Evolutionary conservation across 2,797 vertebrate species (phyloP).

Genomic region (Melanogrammus aeglefinus): DNA sequence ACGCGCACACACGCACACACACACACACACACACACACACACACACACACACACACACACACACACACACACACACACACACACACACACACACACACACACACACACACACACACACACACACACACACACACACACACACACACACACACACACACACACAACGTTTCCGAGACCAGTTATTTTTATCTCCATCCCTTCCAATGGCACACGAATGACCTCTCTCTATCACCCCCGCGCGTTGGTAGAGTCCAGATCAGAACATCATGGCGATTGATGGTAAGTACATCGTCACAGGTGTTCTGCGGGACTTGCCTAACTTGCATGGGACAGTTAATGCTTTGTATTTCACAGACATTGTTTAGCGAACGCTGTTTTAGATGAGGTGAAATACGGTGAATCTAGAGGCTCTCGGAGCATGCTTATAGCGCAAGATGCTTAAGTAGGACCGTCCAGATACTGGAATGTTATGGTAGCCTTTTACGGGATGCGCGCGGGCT

Average conservation of each 20-base stretch:
- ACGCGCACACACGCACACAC: not conserved
- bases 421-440: conserved; percentile 25
- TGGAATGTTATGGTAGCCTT: conserved; percentile 43
- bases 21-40: not conserved
- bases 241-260: conserved; percentile 81
- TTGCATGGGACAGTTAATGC: conserved; percentile 31
- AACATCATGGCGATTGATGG: conserved; percentile 95
- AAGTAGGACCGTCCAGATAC: conserved; percentile 53
- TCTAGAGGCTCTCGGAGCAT: not conserved
- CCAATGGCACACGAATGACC: conserved; percentile 53
- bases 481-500: conserved; percentile 32
- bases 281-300: conserved; percentile 78
- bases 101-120: not conserved
- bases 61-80: not conserved
- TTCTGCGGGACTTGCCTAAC: conserved; percentile 61
- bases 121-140: conserved; percentile 6
- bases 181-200: conserved; percentile 9
- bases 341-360: not conserved
- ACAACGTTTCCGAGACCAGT: conserved; percentile 15
- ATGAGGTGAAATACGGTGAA: too few species aligned
- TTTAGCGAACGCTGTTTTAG: not conserved
- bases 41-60: conserved; percentile 2
- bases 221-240: conserved; percentile 38
- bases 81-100: not conserved
- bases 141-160: not conserved